Evolutionary conservation across 2,888 invertebrate species (phyloP).

Genomic region (Entomobrya multifasciata): DNA sequence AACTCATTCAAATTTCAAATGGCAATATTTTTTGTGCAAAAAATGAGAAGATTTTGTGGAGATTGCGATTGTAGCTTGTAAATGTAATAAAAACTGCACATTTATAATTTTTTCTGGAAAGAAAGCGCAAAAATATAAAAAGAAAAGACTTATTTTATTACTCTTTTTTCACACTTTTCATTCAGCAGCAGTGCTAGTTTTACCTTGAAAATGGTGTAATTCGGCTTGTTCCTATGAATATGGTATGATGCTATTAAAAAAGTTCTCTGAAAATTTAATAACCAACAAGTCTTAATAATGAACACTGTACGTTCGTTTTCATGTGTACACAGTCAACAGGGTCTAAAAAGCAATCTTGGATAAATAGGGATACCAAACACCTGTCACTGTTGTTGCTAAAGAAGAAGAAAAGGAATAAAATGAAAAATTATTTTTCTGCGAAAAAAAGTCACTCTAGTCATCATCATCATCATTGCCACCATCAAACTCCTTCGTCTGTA

Average conservation of each 20-base stretch:
- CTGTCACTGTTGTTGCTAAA: neutral
- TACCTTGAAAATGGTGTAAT: no score
- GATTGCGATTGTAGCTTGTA: no score
- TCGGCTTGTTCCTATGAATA: neutral
- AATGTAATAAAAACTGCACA: no score
- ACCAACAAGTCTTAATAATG: no score
- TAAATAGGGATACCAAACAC: neutral
- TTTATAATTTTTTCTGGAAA: no score
- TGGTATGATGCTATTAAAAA: no score
- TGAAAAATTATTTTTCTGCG: neutral
- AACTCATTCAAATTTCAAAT: no score
- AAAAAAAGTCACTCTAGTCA: neutral
- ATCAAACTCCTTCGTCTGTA: neutral
- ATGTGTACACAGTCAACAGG: neutral
- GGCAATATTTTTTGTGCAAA: no score
- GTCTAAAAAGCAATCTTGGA: neutral
- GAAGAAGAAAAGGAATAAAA: neutral
- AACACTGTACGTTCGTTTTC: neutral
- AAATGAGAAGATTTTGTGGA: no score
- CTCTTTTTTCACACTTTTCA: neutral
- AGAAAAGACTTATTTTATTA: no score
- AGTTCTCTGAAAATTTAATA: neutral
- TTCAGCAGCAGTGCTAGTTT: no score
- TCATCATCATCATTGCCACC: neutral
- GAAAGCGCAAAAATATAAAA: no score